Conservation (phyloP, 2,797 vertebrate genomes). For the Parauchenoglanis punctatus region DNA sequence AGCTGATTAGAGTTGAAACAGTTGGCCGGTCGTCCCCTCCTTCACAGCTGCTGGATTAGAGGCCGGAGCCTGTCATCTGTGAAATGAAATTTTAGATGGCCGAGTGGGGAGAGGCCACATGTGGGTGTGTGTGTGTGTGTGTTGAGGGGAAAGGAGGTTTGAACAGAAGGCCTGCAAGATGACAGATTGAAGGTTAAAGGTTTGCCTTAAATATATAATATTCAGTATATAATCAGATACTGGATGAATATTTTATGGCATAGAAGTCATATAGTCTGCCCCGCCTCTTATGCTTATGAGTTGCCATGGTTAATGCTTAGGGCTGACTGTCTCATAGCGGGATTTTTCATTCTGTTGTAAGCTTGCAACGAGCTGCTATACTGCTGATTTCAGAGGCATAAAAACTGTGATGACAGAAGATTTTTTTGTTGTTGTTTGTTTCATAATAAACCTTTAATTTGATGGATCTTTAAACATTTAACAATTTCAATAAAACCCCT, state of each 20-base stretch:
- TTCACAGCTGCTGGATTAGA: slow-evolving; percentile 62
- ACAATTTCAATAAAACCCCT: background rate
- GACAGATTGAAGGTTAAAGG: slow-evolving; percentile 48
- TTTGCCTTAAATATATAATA: slow-evolving; percentile 12
- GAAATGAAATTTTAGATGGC: slow-evolving; percentile 63
- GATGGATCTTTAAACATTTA: background rate
- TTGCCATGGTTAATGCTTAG: background rate
- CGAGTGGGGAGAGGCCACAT: slow-evolving; percentile 46
- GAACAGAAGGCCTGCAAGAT: slow-evolving; percentile 33
- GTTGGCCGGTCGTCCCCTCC: slow-evolving; percentile 57
- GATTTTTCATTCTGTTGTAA: background rate
- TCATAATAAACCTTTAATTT: background rate
- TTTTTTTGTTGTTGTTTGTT: background rate
- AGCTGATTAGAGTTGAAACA: slow-evolving; percentile 67
- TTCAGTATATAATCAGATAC: slow-evolving; percentile 25
- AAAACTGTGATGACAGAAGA: too few species aligned
- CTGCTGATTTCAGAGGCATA: background rate
- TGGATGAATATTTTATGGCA: background rate
- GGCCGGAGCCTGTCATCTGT: slow-evolving; percentile 63
- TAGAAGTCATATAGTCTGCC: background rate
- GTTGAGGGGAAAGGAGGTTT: slow-evolving; percentile 6
- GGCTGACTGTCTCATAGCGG: background rate
- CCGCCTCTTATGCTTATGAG: background rate
- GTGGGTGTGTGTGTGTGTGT: slow-evolving; percentile 11
- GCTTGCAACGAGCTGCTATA: background rate